Base-by-base conservation (phyloP, 2,888 invertebrate species). In the Meghimatium bilineatum region DNA sequence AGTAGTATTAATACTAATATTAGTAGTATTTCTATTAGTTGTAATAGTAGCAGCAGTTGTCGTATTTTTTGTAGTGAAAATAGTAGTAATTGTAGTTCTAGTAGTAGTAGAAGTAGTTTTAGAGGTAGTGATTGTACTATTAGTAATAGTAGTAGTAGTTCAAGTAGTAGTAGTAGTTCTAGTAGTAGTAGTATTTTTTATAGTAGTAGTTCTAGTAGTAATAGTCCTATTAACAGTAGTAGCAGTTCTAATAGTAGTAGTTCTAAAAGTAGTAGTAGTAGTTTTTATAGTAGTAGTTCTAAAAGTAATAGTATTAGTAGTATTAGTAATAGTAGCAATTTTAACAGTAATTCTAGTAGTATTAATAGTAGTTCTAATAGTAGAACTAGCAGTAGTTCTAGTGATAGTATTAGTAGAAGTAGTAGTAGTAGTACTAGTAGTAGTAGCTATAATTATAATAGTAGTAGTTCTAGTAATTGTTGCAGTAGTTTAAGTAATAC, bases 81-180 rank as follows among this genome's bases (percentile, higher is more conserved):
- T 74, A 74, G 74, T 36, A 34, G 74, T 74, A 74, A 38, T 34
- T 38, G 74, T 36, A 74, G 74, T 74, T 38, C 38, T 74, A 74
- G 74, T 74, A 74, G 74, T 74, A 34, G 74, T 74, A 74, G 74
- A 38, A 34, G 74, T 74, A 74, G 74, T 36, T 38, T 36, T 74
- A 74, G 74, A 5, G 10, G 44, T 8, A 8, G 44, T 44, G 10
- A 10, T 44, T 44, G 44, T 44, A 44, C 6, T 10, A 74, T 36
- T 34, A 23, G 74, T 74, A 74, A 38, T 74, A 34, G 74, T 74
- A 74, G 74, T 74, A 74, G 74, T 12, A n/a, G 5, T 74, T 20
- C 38, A 38, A 36, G 36, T 23, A 74, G 74, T 12, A 74, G 44
- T 74, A 38, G 74, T 74, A 74, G 74, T 34, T 38, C 38, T 34